Percentiles rank a stretch among this genome's conserved stretches.
Evolutionary conservation across 1,140 invertebrate species (phyloP).

Genomic region (Mycetomoellerius zeteki): DNA sequence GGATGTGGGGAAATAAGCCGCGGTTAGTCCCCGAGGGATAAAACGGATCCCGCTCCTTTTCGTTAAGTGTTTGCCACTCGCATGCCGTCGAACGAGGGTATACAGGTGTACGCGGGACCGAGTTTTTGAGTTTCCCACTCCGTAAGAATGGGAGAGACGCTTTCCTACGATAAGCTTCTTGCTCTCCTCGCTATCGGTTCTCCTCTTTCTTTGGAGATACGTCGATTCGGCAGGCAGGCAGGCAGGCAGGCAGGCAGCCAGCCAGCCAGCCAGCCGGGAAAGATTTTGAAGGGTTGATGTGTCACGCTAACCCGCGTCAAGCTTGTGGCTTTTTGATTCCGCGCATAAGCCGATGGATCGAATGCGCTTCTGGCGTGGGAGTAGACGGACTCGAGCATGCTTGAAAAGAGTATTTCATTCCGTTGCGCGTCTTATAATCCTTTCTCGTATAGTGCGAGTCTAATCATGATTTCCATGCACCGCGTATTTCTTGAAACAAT

Average conservation of each 20-base stretch:
- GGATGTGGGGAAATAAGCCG: conserved; percentile 38
- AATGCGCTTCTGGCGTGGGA: conserved; percentile 54
- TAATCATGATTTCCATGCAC: conserved; percentile 8
- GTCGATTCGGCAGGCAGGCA: conserved; percentile 33
- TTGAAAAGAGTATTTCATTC: neutral
- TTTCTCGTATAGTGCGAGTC: conserved; percentile 30
- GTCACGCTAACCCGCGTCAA: conserved; percentile 73
- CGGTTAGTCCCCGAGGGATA: conserved; percentile 62
- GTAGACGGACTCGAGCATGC: conserved; percentile 32
- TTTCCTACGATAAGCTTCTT: conserved; percentile 34
- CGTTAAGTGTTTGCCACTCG: conserved; percentile 81
- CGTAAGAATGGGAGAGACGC: conserved; percentile 54
- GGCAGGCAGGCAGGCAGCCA: neutral
- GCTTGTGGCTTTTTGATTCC: conserved; percentile 71
- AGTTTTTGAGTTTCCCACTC: conserved; percentile 47
- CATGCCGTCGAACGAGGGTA: conserved; percentile 59
- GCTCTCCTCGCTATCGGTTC: conserved; percentile 47
- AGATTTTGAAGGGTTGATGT: conserved; percentile 71
- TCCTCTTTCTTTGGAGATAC: neutral
- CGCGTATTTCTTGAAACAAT: neutral
- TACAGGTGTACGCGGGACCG: conserved; percentile 61
- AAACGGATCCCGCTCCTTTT: conserved; percentile 70
- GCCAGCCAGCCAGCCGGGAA: neutral
- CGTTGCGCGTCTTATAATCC: conserved; percentile 30
- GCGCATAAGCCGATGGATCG: conserved; percentile 58